Percentiles rank a stretch among this genome's conserved stretches.
phyloP scores from a whole-genome alignment of 2,888 invertebrate genomes.

The Philonicus albiceps region DNA sequence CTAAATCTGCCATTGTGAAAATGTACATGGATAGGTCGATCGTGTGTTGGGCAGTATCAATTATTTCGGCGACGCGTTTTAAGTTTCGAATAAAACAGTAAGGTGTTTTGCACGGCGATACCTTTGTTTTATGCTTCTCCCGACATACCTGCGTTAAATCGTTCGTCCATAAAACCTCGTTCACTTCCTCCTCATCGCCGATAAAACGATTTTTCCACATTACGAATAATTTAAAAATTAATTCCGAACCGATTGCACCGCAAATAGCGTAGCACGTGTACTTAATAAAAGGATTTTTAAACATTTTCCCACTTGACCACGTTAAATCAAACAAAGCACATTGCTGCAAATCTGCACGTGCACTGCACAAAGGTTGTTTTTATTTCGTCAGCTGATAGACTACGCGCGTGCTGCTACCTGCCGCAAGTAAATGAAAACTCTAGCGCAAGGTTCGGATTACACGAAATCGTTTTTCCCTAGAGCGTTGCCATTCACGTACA shows the following conservation, averaged over 20 bases:
- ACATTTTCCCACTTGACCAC: not conserved
- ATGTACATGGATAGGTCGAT: conserved; percentile 46
- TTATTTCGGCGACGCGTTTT: conserved; percentile 7
- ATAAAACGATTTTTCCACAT: not conserved
- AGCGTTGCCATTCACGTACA: not conserved
- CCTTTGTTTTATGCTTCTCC: not conserved
- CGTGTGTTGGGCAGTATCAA: conserved; percentile 39
- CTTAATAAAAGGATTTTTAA: not conserved
- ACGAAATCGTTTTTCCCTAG: not conserved
- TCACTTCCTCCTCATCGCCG: conserved; percentile 1
- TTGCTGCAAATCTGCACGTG: not conserved
- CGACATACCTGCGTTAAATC: conserved; percentile 41
- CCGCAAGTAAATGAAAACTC: not conserved
- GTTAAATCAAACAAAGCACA: not conserved
- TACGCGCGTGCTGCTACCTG: not conserved
- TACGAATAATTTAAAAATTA: not conserved
- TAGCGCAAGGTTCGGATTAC: too few relatives aligned
- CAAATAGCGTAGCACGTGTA: not conserved
- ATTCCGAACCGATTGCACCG: not conserved
- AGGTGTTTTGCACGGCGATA: not conserved
- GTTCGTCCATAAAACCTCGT: conserved; percentile 44
- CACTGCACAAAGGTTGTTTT: not conserved
- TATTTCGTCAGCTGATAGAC: not conserved
- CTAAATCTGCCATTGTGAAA: conserved; percentile 39
- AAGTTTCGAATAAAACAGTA: conserved; percentile 40